phyloP scores from a whole-genome alignment of 2,797 vertebrate species.

The Chanos chanos region DNA sequence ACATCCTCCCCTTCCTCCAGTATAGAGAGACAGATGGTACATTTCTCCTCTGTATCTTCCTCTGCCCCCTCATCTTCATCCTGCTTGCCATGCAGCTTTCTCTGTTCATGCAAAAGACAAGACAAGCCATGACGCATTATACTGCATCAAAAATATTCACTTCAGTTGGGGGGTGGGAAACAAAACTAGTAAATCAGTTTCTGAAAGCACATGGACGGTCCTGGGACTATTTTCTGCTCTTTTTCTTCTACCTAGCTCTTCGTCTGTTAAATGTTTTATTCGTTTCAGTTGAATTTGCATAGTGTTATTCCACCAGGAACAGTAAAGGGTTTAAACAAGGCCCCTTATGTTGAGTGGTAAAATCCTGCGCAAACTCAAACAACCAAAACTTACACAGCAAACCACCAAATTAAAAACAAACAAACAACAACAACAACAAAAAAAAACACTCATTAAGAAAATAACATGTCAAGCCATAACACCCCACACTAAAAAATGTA shows the following conservation, averaged over 20 bases:
- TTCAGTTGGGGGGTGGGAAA: not conserved
- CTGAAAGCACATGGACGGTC: not conserved
- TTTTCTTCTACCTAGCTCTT: not conserved
- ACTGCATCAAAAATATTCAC: constrained; percentile 4
- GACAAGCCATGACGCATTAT: constrained; percentile 35
- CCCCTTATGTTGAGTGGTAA: too few species aligned
- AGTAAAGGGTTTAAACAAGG: too few species aligned
- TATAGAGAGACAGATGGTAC: constrained; percentile 98
- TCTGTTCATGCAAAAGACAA: constrained; percentile 74
- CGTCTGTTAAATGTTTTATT: not conserved
- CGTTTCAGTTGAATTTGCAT: too few species aligned
- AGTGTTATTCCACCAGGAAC: too few species aligned
- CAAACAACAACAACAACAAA: too few species aligned
- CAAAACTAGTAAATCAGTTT: constrained; percentile 2
- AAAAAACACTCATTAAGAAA: not conserved
- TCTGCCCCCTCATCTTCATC: constrained; percentile 94
- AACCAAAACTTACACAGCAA: too few species aligned
- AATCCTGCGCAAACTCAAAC: too few species aligned
- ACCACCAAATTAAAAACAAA: too few species aligned
- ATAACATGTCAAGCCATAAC: not conserved
- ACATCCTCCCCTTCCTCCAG: constrained; percentile 98
- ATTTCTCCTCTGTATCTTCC: constrained; percentile 98
- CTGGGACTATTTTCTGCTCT: not conserved
- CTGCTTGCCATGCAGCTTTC: constrained; percentile 97
- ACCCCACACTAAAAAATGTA: not conserved